phyloP scores from a whole-genome alignment of 2,888 invertebrate genomes.

The Athripsodes cinereus region DNA sequence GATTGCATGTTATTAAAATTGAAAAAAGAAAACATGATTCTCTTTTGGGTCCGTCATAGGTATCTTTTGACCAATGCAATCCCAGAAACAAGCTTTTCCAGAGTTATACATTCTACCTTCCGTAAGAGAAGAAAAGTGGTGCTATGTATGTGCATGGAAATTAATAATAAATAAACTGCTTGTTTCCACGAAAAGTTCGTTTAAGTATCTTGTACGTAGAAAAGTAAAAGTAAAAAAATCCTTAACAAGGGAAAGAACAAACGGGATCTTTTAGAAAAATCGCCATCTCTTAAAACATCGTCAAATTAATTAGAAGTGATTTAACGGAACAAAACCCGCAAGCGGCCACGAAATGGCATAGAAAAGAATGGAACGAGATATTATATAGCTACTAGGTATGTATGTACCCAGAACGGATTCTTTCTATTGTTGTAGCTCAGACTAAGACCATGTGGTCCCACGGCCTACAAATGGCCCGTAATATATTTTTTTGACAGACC shows the following conservation, averaged over 20 bases:
- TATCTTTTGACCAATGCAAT: too few species aligned
- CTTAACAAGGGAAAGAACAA: background rate
- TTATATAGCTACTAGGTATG: background rate
- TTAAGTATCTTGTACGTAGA: too few species aligned
- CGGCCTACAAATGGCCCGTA: background rate
- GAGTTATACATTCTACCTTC: too few species aligned
- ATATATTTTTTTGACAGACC: constrained; percentile 2
- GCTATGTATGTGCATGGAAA: too few species aligned
- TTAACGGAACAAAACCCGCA: background rate
- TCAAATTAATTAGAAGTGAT: background rate
- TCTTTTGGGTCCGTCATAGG: too few species aligned
- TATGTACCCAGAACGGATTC: background rate
- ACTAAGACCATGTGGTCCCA: background rate
- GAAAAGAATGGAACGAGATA: background rate
- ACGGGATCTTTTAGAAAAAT: background rate
- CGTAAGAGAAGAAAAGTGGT: too few species aligned
- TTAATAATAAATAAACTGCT: too few species aligned
- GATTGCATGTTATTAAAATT: too few species aligned
- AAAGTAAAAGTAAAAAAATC: too few species aligned
- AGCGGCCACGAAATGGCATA: background rate
- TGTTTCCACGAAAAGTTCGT: too few species aligned
- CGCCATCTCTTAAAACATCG: background rate
- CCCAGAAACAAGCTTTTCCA: too few species aligned
- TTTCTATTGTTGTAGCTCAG: background rate
- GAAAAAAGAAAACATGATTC: too few species aligned